phyloP scores from a whole-genome alignment of 2,888 invertebrate genomes.

The Harmothoe impar region DNA sequence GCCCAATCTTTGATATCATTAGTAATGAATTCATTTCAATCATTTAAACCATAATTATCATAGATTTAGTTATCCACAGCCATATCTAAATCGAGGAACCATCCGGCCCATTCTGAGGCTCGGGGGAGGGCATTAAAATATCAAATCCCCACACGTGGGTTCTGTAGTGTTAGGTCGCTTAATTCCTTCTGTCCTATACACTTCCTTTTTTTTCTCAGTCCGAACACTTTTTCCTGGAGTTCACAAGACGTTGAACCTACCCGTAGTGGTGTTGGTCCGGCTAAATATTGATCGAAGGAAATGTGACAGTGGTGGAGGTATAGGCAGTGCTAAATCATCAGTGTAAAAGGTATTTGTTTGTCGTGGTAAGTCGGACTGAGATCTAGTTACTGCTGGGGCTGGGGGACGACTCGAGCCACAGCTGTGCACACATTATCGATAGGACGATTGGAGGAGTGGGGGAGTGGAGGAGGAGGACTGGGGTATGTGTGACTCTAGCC shows the following conservation, averaged over 20 bases:
- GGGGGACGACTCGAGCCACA: neutral
- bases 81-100: too few relatives aligned
- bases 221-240: neutral
- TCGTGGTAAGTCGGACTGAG: constrained; percentile 47
- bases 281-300: constrained; percentile 57
- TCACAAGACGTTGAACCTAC: neutral
- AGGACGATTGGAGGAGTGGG: neutral
- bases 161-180: too few relatives aligned
- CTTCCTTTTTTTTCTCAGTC: neutral
- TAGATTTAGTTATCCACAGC: too few relatives aligned
- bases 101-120: too few relatives aligned
- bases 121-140: too few relatives aligned
- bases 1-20: too few relatives aligned
- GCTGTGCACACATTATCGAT: constrained; percentile 50
- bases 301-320: constrained; percentile 52
- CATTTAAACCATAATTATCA: too few relatives aligned
- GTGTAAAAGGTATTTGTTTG: constrained; percentile 62
- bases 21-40: too few relatives aligned
- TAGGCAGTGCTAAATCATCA: constrained; percentile 56
- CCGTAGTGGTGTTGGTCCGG: neutral
- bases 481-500: neutral
- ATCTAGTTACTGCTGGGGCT: constrained; percentile 39
- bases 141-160: too few relatives aligned
- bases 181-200: too few relatives aligned
- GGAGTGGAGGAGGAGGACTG: neutral